Conservation (phyloP, 2,888 invertebrate species). For the Nezara viridula region DNA sequence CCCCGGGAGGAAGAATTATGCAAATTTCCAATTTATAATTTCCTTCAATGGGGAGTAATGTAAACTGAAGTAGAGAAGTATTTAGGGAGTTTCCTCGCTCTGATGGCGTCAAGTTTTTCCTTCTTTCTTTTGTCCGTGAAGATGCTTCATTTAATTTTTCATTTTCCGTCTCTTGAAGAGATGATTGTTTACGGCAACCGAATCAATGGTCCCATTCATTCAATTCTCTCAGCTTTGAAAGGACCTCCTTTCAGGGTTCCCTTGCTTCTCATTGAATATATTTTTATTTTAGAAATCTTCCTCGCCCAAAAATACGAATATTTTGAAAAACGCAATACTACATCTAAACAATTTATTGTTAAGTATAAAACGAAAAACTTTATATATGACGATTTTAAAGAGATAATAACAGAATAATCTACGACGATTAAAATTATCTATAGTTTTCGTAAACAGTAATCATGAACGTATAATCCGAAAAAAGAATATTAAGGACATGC, state of each 20-base stretch:
- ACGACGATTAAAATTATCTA: too few species aligned
- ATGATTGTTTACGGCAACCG: neutral
- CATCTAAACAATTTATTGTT: too few species aligned
- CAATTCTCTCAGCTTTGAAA: neutral
- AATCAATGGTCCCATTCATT: neutral
- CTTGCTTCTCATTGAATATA: neutral
- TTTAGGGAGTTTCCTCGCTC: neutral
- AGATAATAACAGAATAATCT: too few species aligned
- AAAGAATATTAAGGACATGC: too few species aligned
- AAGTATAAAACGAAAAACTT: too few species aligned
- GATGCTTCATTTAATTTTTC: neutral
- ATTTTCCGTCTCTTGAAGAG: neutral
- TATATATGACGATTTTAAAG: too few species aligned
- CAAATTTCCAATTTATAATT: conserved; percentile 37
- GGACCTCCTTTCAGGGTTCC: neutral
- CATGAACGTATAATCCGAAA: too few species aligned
- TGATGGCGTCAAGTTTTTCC: neutral
- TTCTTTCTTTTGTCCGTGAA: neutral
- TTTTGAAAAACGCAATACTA: too few species aligned
- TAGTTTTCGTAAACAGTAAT: too few species aligned
- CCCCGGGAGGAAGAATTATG: neutral
- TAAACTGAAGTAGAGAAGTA: neutral
- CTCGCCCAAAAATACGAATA: too few species aligned
- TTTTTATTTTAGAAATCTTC: too few species aligned
- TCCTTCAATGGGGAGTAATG: neutral